Evolutionary conservation across 2,888 invertebrate genomes (phyloP).

Genomic region (Euproctis similis): DNA sequence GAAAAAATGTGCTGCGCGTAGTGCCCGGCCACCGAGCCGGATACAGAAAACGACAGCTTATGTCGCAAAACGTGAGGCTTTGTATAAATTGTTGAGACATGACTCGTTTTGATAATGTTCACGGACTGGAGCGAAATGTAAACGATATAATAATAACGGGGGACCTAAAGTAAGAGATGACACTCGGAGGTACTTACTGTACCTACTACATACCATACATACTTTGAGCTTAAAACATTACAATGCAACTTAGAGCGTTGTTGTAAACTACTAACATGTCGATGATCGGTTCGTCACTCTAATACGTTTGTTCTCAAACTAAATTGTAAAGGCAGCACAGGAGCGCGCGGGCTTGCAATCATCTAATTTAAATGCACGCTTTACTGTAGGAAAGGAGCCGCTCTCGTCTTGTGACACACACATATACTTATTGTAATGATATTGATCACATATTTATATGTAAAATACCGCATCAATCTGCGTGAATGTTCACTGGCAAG

Average conservation of each 20-base stretch:
- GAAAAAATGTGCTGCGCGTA: constrained; percentile 32
- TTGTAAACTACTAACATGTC: too few relatives aligned
- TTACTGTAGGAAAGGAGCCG: constrained; percentile 3
- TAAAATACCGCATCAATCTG: too few relatives aligned
- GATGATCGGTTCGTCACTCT: too few relatives aligned
- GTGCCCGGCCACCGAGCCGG: constrained; percentile 22
- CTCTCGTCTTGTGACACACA: constrained; percentile 1
- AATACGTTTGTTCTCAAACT: too few relatives aligned
- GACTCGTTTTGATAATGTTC: constrained; percentile 45
- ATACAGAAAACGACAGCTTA: constrained; percentile 56
- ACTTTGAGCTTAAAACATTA: too few relatives aligned
- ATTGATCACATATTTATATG: background rate
- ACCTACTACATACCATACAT: too few relatives aligned
- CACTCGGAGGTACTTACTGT: too few relatives aligned
- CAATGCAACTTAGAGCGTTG: too few relatives aligned
- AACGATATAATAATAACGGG: constrained; percentile 37
- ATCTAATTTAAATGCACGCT: constrained; percentile 17
- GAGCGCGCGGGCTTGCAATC: constrained; percentile 6
- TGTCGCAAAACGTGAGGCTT: constrained; percentile 49
- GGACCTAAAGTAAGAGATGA: too few relatives aligned
- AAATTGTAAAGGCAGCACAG: background rate
- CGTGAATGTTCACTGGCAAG: too few relatives aligned
- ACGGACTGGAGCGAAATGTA: constrained; percentile 28
- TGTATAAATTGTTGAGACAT: constrained; percentile 51
- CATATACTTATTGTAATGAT: background rate